phyloP scores from a whole-genome alignment of 2,888 invertebrate species.

The Vesta saturnalis region DNA sequence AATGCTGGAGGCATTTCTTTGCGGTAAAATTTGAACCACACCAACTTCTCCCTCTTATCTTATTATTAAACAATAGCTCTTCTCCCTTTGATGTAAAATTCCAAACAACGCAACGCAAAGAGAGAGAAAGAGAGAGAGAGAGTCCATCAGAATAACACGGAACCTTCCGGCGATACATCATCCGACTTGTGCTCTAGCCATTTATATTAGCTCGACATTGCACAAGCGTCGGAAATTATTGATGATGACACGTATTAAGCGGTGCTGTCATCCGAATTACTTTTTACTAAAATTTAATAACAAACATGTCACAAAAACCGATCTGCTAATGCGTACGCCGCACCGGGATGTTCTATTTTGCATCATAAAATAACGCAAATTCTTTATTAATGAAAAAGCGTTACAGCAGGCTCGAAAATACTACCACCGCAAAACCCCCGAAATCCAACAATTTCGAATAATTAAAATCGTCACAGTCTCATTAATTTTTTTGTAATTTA shows the following conservation, averaged over 20 bases:
- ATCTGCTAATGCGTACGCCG: constrained; percentile 45
- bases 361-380: constrained; percentile 28
- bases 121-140: constrained; percentile 8
- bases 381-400: constrained; percentile 29
- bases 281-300: constrained; percentile 58
- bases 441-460: not conserved
- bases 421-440: too few relatives aligned
- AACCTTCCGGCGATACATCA: constrained; percentile 42
- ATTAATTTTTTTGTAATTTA: not conserved
- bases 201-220: constrained; percentile 45
- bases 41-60: not conserved
- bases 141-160: constrained; percentile 35
- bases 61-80: constrained; percentile 31
- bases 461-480: constrained; percentile 7
- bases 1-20: constrained; percentile 18
- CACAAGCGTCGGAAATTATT: constrained; percentile 56
- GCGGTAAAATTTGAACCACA: constrained; percentile 12
- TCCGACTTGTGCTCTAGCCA: constrained; percentile 39
- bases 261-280: constrained; percentile 56
- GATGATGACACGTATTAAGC: constrained; percentile 61
- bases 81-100: constrained; percentile 28
- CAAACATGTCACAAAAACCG: constrained; percentile 52
- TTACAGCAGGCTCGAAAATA: too few relatives aligned
- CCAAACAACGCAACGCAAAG: constrained; percentile 37
- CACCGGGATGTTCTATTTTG: constrained; percentile 10